Conservation (phyloP, 2,113 vertebrate genomes). For the Colinus virginianus region DNA sequence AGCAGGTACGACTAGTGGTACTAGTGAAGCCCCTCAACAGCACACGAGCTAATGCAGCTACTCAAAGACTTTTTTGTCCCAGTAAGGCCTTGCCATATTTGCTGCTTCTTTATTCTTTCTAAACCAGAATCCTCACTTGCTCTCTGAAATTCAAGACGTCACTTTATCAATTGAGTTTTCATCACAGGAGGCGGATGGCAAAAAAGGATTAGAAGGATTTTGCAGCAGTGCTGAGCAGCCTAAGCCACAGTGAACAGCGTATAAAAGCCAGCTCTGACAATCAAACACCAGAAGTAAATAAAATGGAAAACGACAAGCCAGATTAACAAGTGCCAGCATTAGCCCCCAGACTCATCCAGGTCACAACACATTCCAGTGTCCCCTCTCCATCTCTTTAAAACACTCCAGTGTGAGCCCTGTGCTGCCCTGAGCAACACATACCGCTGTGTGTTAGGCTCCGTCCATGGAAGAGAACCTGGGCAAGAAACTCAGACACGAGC, state of each 20-base stretch:
- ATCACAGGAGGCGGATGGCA: not conserved
- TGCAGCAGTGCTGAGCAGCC: not conserved
- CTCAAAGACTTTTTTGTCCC: not conserved
- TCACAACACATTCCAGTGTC: not conserved
- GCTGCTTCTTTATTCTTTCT: not conserved
- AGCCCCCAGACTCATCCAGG: not conserved
- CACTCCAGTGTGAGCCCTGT: not conserved
- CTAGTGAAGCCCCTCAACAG: not conserved
- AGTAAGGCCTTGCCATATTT: not conserved
- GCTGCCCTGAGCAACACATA: not conserved
- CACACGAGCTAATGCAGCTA: not conserved
- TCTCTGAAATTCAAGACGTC: not conserved
- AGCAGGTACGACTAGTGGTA: not conserved
- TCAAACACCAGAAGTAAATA: not conserved
- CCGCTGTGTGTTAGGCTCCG: not conserved
- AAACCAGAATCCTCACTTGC: not conserved
- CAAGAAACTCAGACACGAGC: not conserved
- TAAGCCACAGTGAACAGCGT: not conserved
- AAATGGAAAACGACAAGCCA: constrained; percentile 23
- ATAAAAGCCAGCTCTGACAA: not conserved
- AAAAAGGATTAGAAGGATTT: constrained; percentile 50
- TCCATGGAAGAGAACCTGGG: not conserved
- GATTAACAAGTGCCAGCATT: not conserved
- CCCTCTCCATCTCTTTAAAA: not conserved
- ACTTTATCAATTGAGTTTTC: not conserved